Evolutionary conservation across 53 echinoderm and acorn worm genomes (phyloP).

Genomic region (Hippasteria phrygiana): DNA sequence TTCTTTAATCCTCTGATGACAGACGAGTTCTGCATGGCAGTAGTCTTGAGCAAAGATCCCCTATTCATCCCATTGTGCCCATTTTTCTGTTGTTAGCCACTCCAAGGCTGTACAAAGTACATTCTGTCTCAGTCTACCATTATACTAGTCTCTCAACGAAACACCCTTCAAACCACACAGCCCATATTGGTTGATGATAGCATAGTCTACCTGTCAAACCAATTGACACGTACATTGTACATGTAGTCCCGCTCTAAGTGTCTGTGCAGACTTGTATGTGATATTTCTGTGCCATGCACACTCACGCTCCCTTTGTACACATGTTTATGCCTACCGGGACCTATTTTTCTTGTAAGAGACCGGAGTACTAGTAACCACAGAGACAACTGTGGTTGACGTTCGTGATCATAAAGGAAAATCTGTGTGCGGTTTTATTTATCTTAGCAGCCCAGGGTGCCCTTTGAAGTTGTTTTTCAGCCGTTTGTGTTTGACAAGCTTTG

Average conservation of each 20-base stretch:
- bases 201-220: background rate
- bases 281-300: background rate
- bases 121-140: background rate
- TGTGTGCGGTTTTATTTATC: background rate
- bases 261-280: background rate
- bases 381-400: background rate
- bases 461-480: background rate
- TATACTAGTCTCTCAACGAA: conserved; percentile 36
- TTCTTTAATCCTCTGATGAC: background rate
- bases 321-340: background rate
- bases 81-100: background rate
- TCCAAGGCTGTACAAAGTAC: conserved; percentile 31
- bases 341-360: background rate
- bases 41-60: background rate
- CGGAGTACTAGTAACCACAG: background rate
- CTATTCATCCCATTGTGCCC: conserved; percentile 42
- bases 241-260: background rate
- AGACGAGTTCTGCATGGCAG: background rate
- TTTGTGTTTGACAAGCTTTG: background rate
- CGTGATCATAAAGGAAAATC: background rate
- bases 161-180: background rate
- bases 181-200: background rate
- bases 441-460: background rate
- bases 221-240: conserved; percentile 7
- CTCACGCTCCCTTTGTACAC: background rate